A percentile compares a stretch with the other conserved stretches of the same genome.
Conservation (phyloP, 2,888 invertebrate species). For the Sceliomorpha sp. region DNA sequence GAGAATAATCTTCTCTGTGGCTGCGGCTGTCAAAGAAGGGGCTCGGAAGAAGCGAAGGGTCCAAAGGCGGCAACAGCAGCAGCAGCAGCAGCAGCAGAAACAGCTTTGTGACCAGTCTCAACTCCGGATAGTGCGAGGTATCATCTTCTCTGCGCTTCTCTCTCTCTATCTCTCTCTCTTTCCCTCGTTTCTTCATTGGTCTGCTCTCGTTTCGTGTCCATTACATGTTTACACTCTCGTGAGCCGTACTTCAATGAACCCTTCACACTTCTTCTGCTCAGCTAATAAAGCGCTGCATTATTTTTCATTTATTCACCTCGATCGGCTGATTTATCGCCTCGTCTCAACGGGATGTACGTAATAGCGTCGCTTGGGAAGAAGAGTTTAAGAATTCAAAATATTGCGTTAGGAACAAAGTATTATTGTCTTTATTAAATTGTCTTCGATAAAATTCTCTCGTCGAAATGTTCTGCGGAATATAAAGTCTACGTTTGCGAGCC, state of each 20-base stretch:
- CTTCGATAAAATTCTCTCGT: too few species aligned
- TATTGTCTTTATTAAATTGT: too few species aligned
- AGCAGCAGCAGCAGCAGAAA: too few species aligned
- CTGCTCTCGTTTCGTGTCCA: constrained; percentile 42
- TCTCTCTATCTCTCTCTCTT: too few species aligned
- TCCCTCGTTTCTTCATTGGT: constrained; percentile 43
- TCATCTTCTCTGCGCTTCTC: too few species aligned
- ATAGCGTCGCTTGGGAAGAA: too few species aligned
- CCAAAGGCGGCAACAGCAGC: constrained; percentile 46
- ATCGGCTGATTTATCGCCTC: too few species aligned
- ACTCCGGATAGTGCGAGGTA: constrained; percentile 50
- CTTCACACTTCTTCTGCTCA: constrained; percentile 40
- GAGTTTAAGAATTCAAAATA: too few species aligned
- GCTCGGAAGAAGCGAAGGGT: constrained; percentile 44
- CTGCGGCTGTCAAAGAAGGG: constrained; percentile 50
- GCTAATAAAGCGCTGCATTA: constrained; percentile 36
- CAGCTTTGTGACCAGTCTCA: constrained; percentile 55
- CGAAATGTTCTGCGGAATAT: too few species aligned
- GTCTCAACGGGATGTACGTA: too few species aligned
- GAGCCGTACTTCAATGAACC: constrained; percentile 39
- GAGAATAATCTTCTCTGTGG: constrained; percentile 58
- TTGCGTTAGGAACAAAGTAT: too few species aligned
- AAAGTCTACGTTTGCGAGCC: too few species aligned
- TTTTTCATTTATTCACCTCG: constrained; percentile 17
- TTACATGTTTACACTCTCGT: constrained; percentile 51